Evolutionary conservation across 2,888 invertebrate genomes (phyloP), one percentile per base, ranked within the genome.

Genomic region (Eueremaeus valkanovi): DNA sequence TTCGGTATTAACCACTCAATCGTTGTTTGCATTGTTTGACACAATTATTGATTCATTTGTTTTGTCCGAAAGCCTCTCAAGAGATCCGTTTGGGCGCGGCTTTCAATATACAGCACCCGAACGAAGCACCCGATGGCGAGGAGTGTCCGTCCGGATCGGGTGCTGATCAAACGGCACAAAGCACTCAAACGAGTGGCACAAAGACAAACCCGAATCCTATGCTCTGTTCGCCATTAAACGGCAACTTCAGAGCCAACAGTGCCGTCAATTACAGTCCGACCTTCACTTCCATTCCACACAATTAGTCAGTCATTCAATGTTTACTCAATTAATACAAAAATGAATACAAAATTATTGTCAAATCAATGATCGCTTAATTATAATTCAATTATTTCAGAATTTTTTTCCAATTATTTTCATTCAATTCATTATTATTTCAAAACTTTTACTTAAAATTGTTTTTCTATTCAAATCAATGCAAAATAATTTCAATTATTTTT

Each of bases 71-170:
- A 68, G 68, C 68, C 0, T 21, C 42, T 21, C 68, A 68, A 42
- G 68, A 68, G 68, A 36, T 68, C 5, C 36, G 40, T 40, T 40
- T 13, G 68, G 68, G 68, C 24, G 40, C 68, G 3, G n/a, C 42
- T 8, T 68, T 13, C 42, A 68, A 24, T 13, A 42, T 68, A n/a
- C 42, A 68, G 42, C 21, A 68, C 33, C 68, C 68, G 27, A 5
- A 1, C n/a, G 63, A 33, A 33, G n/a, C 16, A 1, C 24, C 0
- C 1, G 27, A 3, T 13, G 5, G 1, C 8, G 61, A 29, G 5
- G 16, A 29, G n/a, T 33, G 27, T 8, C 1, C 33, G 13, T 16
- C 31, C 3, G 33, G 33, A 8, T 6, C 33, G 5, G 33, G 2
- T 55, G 6, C 1, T 13, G 3, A 16, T 18, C 55, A 24, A 24